Evolutionary conservation across 2,888 invertebrate species (phyloP).

Genomic region (Pogonocherus hispidulus): DNA sequence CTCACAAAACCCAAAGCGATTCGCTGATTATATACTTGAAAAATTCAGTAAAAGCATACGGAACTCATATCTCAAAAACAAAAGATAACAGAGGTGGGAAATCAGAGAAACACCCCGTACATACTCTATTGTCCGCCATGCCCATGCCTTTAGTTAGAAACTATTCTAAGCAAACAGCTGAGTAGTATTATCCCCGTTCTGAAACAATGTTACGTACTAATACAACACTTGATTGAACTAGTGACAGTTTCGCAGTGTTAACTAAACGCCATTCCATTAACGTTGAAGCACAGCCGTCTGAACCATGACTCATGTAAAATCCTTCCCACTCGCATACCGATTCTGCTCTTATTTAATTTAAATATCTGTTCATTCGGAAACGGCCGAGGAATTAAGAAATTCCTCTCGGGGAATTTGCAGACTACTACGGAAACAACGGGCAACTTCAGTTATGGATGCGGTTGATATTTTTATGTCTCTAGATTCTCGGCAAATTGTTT

Average conservation of each 20-base stretch:
- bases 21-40: no score
- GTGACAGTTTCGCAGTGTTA: conserved; percentile 47
- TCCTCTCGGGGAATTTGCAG: conserved; percentile 36
- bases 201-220: not conserved
- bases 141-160: no score
- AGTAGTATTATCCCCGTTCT: no score
- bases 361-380: conserved; percentile 48
- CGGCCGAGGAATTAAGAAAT: conserved; percentile 43
- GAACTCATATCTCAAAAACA: no score
- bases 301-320: conserved; percentile 29
- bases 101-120: no score
- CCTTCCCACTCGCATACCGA: conserved; percentile 29
- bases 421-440: conserved; percentile 34
- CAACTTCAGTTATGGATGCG: conserved; percentile 28
- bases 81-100: no score
- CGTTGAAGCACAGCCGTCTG: conserved; percentile 37
- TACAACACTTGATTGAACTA: conserved; percentile 47
- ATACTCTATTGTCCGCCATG: no score
- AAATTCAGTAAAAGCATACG: no score
- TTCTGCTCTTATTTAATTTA: conserved; percentile 44
- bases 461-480: conserved; percentile 35
- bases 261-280: conserved; percentile 55
- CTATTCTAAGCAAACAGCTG: no score
- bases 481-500: conserved; percentile 37
- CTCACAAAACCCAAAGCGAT: no score